Evolutionary conservation across 2,797 vertebrate genomes (phyloP).

Genomic region (Helarctos malayanus): DNA sequence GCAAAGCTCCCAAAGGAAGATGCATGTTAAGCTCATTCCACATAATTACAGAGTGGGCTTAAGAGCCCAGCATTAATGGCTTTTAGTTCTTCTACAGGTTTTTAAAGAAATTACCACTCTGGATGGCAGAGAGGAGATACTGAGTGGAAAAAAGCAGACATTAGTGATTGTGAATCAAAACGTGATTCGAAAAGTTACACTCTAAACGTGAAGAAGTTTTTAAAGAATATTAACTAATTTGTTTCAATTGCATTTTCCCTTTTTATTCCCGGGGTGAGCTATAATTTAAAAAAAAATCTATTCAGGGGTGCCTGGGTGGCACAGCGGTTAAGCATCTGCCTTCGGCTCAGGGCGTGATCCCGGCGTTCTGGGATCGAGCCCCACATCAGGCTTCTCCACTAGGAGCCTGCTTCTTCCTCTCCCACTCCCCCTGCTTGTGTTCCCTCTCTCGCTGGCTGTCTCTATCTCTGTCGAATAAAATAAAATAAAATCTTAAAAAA

Average conservation of each 20-base stretch:
- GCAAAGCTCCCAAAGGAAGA: neutral
- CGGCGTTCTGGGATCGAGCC: too few relatives aligned
- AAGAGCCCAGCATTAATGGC: neutral
- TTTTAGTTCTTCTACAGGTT: neutral
- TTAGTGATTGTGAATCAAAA: conserved; percentile 12
- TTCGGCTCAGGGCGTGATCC: too few relatives aligned
- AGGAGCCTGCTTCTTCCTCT: too few relatives aligned
- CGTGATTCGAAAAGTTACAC: conserved; percentile 21
- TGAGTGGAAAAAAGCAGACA: neutral
- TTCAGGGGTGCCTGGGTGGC: too few relatives aligned
- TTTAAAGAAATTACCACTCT: neutral
- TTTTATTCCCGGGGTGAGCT: neutral
- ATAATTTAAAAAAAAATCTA: neutral
- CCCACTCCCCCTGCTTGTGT: too few relatives aligned
- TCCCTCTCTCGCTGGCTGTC: too few relatives aligned
- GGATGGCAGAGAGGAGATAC: neutral
- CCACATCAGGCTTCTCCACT: too few relatives aligned
- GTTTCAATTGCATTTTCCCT: conserved; percentile 12
- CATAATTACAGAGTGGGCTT: neutral
- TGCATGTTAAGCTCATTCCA: neutral
- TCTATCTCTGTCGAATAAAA: too few relatives aligned
- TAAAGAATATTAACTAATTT: neutral
- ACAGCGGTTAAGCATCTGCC: too few relatives aligned
- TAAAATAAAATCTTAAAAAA: too few relatives aligned
- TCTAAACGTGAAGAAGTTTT: conserved; percentile 45